phyloP scores from a whole-genome alignment of 1,140 invertebrate genomes.

The Ceratina australensis region DNA sequence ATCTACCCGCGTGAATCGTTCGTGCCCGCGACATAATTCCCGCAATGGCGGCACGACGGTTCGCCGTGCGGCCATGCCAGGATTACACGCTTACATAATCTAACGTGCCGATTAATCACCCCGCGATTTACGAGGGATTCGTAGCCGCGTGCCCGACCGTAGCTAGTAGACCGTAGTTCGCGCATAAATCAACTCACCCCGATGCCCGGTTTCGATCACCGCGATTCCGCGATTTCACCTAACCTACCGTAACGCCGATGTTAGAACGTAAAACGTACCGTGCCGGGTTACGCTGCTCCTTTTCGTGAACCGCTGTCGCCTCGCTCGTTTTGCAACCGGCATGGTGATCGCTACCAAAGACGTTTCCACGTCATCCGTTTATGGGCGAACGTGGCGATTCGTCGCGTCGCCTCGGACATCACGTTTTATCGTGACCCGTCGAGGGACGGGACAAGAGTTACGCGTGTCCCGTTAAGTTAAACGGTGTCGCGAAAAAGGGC shows the following conservation, averaged over 20 bases:
- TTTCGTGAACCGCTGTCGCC: no score
- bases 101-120: slow-evolving; percentile 70
- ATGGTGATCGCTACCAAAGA: background rate
- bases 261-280: background rate
- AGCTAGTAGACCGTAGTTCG: no score
- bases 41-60: slow-evolving; percentile 63
- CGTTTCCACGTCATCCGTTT: slow-evolving; percentile 28
- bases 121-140: slow-evolving; percentile 66
- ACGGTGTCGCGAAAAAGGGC: slow-evolving; percentile 18
- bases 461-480: slow-evolving; percentile 36
- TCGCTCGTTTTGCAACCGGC: background rate
- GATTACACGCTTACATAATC: slow-evolving; percentile 73
- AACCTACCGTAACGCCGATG: background rate
- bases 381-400: slow-evolving; percentile 8
- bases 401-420: background rate
- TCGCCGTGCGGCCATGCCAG: slow-evolving; percentile 55
- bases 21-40: slow-evolving; percentile 66
- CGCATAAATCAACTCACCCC: slow-evolving; percentile 4
- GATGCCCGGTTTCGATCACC: background rate
- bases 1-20: slow-evolving; percentile 56
- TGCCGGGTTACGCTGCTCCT: no score
- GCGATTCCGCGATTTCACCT: background rate
- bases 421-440: slow-evolving; percentile 18
- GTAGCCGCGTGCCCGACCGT: slow-evolving; percentile 25
- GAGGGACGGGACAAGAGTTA: background rate